Evolutionary conservation across 2,113 vertebrate species (phyloP).

Genomic region (Microcebus griseorufus): DNA sequence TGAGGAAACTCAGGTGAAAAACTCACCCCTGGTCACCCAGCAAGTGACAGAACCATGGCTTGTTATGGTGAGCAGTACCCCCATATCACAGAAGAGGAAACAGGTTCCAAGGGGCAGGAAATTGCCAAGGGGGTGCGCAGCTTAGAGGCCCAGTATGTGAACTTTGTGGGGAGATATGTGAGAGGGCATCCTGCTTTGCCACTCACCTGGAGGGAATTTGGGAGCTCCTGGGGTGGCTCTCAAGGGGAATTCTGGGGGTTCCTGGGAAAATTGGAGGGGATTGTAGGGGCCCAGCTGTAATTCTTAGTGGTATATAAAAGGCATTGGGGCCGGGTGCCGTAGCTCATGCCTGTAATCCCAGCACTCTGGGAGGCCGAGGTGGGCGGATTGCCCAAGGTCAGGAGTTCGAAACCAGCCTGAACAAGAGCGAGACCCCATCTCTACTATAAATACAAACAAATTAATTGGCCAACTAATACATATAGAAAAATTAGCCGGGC

Average conservation of each 20-base stretch:
- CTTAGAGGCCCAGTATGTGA: accelerated
- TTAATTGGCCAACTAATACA: no score
- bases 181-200: not conserved
- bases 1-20: not conserved
- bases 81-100: not conserved
- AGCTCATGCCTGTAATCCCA: no score
- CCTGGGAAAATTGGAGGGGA: not conserved
- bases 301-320: not conserved
- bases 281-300: not conserved
- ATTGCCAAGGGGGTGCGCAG: not conserved
- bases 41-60: not conserved
- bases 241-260: not conserved
- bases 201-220: not conserved
- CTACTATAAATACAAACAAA: no score
- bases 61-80: not conserved
- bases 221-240: not conserved
- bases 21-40: not conserved
- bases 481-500: no score
- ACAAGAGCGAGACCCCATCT: no score
- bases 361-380: no score
- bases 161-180: not conserved
- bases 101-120: not conserved
- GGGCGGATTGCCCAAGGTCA: no score
- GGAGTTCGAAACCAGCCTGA: no score
- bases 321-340: not conserved